Evolutionary conservation across 2,888 invertebrate species (phyloP).

Genomic region (Microplitis deprimator): DNA sequence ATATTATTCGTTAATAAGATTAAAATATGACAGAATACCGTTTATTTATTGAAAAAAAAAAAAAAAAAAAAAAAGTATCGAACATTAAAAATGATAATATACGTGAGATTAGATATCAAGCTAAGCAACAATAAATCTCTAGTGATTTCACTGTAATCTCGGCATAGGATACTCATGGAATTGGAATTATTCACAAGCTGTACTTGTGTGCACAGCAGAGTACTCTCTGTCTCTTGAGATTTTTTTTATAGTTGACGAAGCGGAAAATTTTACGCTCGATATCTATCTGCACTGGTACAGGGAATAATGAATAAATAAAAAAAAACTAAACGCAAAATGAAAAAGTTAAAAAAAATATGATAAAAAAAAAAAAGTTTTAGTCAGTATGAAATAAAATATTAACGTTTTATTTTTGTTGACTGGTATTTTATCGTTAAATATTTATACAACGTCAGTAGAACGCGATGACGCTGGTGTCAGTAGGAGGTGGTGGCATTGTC

Average conservation of each 20-base stretch:
- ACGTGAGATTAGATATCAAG: not conserved
- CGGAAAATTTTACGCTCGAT: slow-evolving; percentile 19
- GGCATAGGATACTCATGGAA: slow-evolving; percentile 6
- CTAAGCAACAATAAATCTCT: slow-evolving; percentile 2
- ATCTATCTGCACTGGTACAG: slow-evolving; percentile 4
- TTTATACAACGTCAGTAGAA: not conserved
- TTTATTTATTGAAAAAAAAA: not conserved
- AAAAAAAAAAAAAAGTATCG: not conserved
- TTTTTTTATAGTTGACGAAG: slow-evolving; percentile 23
- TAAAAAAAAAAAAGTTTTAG: not conserved
- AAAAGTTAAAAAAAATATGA: not conserved
- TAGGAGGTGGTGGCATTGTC: slow-evolving; percentile 6
- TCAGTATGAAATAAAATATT: not conserved
- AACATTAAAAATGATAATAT: not conserved
- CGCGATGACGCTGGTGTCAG: not conserved
- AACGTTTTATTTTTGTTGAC: not conserved
- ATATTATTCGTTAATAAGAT: too few species aligned
- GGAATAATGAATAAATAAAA: slow-evolving; percentile 6
- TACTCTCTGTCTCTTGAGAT: slow-evolving; percentile 13
- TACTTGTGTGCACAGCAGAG: not conserved
- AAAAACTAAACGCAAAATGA: not conserved
- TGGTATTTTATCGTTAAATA: not conserved
- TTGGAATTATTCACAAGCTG: slow-evolving; percentile 18
- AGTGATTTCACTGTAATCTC: not conserved
- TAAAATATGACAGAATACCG: too few species aligned